phyloP scores from a whole-genome alignment of 2,888 invertebrate species.

The Cheilosia urbana region DNA sequence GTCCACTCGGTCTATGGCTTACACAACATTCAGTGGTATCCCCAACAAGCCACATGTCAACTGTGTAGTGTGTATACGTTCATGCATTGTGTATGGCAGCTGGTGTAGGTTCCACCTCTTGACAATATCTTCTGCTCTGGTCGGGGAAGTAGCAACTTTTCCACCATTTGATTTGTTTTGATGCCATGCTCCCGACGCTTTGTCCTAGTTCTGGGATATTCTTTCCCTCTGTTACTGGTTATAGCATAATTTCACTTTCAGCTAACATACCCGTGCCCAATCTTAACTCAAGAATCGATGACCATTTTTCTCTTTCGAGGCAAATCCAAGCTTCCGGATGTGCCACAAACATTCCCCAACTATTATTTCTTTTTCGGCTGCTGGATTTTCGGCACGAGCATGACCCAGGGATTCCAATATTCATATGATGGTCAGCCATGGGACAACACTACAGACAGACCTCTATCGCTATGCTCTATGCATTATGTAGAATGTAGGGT shows the following conservation, averaged over 20 bases:
- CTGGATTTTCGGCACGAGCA: constrained; percentile 39
- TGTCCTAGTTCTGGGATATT: constrained; percentile 15
- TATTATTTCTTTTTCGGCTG: constrained; percentile 40
- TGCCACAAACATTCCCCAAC: constrained; percentile 61
- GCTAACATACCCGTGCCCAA: not conserved
- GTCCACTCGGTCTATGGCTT: constrained; percentile 68
- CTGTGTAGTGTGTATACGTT: constrained; percentile 60
- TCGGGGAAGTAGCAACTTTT: constrained; percentile 19
- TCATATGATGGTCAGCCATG: constrained; percentile 35
- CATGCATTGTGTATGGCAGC: constrained; percentile 45
- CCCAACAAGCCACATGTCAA: constrained; percentile 70
- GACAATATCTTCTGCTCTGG: constrained; percentile 7
- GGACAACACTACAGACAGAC: not conserved
- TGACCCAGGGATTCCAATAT: constrained; percentile 18
- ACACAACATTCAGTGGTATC: constrained; percentile 73
- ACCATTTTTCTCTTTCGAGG: constrained; percentile 30
- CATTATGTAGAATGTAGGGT: constrained; percentile 27
- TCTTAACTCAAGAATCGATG: constrained; percentile 13
- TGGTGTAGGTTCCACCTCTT: constrained; percentile 22
- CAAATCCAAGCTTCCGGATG: constrained; percentile 50
- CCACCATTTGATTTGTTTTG: constrained; percentile 54
- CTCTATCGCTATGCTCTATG: constrained; percentile 24
- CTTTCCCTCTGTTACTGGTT: constrained; percentile 2
- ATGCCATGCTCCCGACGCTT: constrained; percentile 38
- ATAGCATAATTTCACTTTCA: constrained; percentile 57